Conservation (phyloP, 2,797 vertebrate species). For the Halcyon leucocephala region DNA sequence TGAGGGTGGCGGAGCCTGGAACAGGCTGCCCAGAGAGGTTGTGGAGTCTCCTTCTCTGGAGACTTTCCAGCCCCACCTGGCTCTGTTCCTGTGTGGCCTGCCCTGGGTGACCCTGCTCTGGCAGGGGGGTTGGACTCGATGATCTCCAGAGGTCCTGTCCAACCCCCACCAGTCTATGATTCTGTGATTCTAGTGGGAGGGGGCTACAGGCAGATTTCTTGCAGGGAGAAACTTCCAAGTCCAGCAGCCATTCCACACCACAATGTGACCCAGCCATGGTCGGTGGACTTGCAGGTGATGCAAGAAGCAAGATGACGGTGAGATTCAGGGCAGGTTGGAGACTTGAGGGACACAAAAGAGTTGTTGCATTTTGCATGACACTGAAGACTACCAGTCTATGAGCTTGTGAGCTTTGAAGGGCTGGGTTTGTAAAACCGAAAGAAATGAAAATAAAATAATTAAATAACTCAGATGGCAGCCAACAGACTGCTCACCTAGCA, state of each 20-base stretch:
- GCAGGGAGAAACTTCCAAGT: neutral
- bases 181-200: neutral
- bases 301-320: neutral
- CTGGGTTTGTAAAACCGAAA: constrained; percentile 17
- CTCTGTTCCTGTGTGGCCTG: no score
- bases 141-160: no score
- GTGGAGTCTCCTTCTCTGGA: no score
- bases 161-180: no score
- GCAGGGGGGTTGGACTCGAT: no score
- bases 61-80: no score
- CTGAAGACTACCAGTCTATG: neutral
- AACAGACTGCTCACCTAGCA: constrained; percentile 66
- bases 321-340: neutral
- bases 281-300: neutral
- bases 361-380: neutral
- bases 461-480: constrained; percentile 39
- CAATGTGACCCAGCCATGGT: neutral
- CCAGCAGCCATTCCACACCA: neutral
- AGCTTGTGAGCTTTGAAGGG: neutral
- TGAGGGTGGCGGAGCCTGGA: no score
- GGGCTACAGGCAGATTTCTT: neutral
- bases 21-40: no score
- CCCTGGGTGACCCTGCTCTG: no score
- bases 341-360: neutral
- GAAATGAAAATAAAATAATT: constrained; percentile 53